Base-by-base conservation (phyloP, 2,797 vertebrate genomes). In the Aselliscus stoliczkanus region DNA sequence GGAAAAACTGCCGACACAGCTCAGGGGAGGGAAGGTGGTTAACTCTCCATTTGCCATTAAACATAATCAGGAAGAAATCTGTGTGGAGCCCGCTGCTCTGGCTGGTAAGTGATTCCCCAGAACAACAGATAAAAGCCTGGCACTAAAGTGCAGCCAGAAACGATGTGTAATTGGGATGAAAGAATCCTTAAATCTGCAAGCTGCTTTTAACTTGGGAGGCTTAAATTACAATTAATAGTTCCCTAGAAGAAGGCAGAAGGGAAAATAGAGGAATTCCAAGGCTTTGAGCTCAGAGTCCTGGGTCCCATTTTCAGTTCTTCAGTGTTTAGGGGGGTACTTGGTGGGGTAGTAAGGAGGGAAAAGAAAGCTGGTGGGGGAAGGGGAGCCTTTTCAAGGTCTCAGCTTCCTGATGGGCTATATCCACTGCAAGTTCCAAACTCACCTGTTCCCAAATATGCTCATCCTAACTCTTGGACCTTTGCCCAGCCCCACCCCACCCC, bases 91-190 rank as follows among this genome's bases (percentile, higher is more conserved):
- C 14, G 50, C 11, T 85, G 94, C 96, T 97, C 64, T 67, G 92
- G 95, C 60, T 47, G 17, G 54, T 95, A 97, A 97, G 97, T 96
- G 97, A 97, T 97, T 98, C 97, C 94, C 83, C 94, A 88, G 96
- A 97, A 98, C 98, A 98, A 98, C 97, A 98, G 96, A 97, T 98
- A 98, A 98, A 98, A 98, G 98, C 96, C 94, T 94, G 58, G 97
- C 75, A 95, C 84, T 98, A 93, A 97, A 98, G 93, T 93, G 96
- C 94, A 97, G 95, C 96, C 96, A 95, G 98, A 97, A 98, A 97
- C 88, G 86, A 97, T 95, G 98, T 95, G 95, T 98, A 97, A 98
- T 97, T 98, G 97, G 39, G 84, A 90, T 95, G 97, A 97, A 97
- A 97, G 96, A 98, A 98, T 93, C 96, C 95, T 97, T 97, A 97